A percentile compares a stretch with the other conserved stretches of the same genome.
Conservation (phyloP, 2,888 invertebrate species). For the Archips xylosteana region DNA sequence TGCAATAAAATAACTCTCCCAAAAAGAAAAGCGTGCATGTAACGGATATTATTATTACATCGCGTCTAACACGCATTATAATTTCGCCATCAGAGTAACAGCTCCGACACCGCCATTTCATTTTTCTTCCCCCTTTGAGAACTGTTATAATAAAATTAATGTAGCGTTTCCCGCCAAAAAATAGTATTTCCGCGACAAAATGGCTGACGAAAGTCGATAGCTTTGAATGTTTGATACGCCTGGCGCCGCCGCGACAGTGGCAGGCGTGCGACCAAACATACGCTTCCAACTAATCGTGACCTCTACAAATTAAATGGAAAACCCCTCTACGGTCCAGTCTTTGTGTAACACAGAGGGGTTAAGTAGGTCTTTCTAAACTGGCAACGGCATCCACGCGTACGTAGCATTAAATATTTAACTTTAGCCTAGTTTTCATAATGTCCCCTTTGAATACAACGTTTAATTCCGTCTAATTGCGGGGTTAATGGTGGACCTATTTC, state of each 20-base stretch:
- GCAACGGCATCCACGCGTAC: slow-evolving; percentile 48
- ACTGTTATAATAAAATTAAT: slow-evolving; percentile 57
- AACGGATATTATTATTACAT: not conserved
- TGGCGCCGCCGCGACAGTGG: slow-evolving; percentile 50
- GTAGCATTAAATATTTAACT: slow-evolving; percentile 55
- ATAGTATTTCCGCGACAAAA: slow-evolving; percentile 56
- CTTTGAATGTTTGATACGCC: slow-evolving; percentile 62
- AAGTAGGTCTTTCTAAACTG: slow-evolving; percentile 46
- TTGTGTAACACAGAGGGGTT: slow-evolving; percentile 24
- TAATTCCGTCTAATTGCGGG: slow-evolving; percentile 53
- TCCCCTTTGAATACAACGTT: slow-evolving; percentile 50
- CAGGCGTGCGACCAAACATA: slow-evolving; percentile 45
- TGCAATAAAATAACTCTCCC: not conserved
- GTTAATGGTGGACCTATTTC: slow-evolving; percentile 45
- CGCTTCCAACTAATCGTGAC: slow-evolving; percentile 47
- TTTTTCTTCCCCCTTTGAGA: slow-evolving; percentile 50
- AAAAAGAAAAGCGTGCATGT: not conserved
- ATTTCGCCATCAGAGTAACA: slow-evolving; percentile 31
- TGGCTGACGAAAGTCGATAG: slow-evolving; percentile 59
- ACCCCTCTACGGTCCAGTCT: slow-evolving; percentile 5
- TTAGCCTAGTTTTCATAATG: slow-evolving; percentile 57
- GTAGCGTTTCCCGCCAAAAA: slow-evolving; percentile 58
- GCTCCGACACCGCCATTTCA: slow-evolving; percentile 38
- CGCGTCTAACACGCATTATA: slow-evolving; percentile 20
- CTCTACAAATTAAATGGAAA: slow-evolving; percentile 40